These are phyloP conservation scores for Eupithecia exiguata DNA, from an alignment of 2,888 invertebrate genomes.

Conservation along the genomic window DNA sequence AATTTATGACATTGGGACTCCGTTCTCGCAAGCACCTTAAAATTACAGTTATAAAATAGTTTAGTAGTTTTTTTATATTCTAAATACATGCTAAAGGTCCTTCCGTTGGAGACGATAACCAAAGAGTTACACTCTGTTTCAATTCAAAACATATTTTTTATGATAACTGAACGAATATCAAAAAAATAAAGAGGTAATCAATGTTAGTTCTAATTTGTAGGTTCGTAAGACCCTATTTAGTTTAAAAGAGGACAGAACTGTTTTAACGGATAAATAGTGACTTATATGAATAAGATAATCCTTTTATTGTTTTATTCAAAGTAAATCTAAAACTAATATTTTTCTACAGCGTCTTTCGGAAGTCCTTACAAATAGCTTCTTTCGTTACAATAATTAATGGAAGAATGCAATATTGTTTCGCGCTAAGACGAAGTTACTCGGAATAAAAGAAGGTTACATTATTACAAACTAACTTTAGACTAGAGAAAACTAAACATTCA, in stretches of 20 bases:
- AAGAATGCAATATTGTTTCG: conserved; percentile 71
- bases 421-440: conserved; percentile 54
- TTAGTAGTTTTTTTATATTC: conserved; percentile 59
- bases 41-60: conserved; percentile 53
- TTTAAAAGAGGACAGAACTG: neutral
- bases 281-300: neutral
- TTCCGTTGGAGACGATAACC: conserved; percentile 7
- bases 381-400: conserved; percentile 65
- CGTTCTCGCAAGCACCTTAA: conserved; percentile 74
- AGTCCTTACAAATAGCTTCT: conserved; percentile 64
- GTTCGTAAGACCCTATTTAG: neutral
- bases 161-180: conserved; percentile 3
- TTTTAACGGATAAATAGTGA: neutral
- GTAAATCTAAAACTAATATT: neutral
- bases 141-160: neutral
- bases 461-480: conserved; percentile 75
- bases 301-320: neutral
- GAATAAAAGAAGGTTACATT: conserved; percentile 44
- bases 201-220: neutral
- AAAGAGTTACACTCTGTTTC: neutral
- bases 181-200: neutral
- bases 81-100: conserved; percentile 61
- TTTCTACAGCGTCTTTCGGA: conserved; percentile 7
- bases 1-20: conserved; percentile 57
- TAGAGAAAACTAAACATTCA: conserved; percentile 77